Base-by-base conservation (phyloP, 2,888 invertebrate genomes). In the Dolichomitus sp. region DNA sequence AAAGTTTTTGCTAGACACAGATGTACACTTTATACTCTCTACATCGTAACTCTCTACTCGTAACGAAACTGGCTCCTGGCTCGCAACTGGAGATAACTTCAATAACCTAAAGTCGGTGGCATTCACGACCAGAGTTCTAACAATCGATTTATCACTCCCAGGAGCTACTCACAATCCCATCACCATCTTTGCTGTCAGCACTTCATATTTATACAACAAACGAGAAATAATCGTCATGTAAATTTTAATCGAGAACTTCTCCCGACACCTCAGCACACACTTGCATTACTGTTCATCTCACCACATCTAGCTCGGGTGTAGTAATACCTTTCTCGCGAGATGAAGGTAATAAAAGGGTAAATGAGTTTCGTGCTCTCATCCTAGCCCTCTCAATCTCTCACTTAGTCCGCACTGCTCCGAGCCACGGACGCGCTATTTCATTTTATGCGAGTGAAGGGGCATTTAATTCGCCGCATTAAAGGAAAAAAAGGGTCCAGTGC, bases 331-430 rank as follows among this genome's bases (percentile, higher is more conserved):
- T 77, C 61, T 37, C 17, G 33, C 23, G 37, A 45, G 69, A 68
- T 57, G 37, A 61, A 52, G 17, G 74, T 52, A 70, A 80, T 70
- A 75, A 80, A 80, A 75, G 54, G 45, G 45, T 48, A 75, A 75
- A 80, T 75, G 69, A 80, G 75, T 80, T 69, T 80, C 74, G 69
- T 37, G 74, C 52, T 79, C 73, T 50, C 27, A 40, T 48, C 2
- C 42, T 27, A 30, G 30, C 30, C 23, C 17, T 45, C 75, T 48
- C 50, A 14, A 42, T n/a, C 33, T 57, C 27, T 42, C 50, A 12
- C 40, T 57, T 59, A 40, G 27, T 63, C 17, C 17, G 45, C 33
- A 17, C 37, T 17, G n/a, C 61, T 17, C 1, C 14, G 50, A 68
- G n/a, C 52, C 14, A 70, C 19, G 2, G 17, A 11, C 52, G 1